phyloP scores from a whole-genome alignment of 2,113 vertebrate genomes.

The Eulemur rufifrons region DNA sequence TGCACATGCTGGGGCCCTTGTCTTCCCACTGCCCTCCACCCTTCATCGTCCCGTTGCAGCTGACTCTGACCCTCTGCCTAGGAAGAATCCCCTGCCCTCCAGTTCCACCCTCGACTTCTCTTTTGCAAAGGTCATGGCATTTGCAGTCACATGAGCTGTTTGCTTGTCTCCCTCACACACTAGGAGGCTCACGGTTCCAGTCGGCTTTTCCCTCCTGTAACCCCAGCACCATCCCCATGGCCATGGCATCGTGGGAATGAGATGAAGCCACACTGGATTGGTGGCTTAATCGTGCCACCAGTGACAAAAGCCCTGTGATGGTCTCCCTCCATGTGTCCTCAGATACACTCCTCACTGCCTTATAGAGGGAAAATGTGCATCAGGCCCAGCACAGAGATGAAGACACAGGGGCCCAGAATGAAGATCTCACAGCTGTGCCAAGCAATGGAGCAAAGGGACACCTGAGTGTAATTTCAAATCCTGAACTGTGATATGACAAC shows the following conservation, averaged over 20 bases:
- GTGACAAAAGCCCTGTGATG: neutral
- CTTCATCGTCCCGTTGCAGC: too few species aligned
- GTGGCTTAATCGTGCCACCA: too few species aligned
- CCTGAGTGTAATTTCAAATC: neutral
- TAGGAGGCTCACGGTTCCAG: too few species aligned
- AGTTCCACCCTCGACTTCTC: neutral
- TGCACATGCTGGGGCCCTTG: neutral
- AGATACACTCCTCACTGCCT: neutral
- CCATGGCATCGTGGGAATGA: rapidly evolving
- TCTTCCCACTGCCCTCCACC: neutral
- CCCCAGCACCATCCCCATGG: rapidly evolving
- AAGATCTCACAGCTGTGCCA: rapidly evolving
- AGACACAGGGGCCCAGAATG: neutral
- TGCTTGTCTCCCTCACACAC: rapidly evolving
- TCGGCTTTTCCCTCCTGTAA: rapidly evolving
- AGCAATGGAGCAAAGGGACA: rapidly evolving
- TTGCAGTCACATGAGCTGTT: rapidly evolving
- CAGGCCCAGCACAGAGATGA: rapidly evolving
- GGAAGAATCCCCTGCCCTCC: neutral
- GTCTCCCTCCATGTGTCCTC: neutral
- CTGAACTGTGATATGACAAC: rapidly evolving
- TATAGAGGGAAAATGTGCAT: rapidly evolving
- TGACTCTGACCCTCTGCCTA: neutral
- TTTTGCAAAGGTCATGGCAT: neutral
- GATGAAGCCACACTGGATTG: rapidly evolving